Base-by-base conservation (phyloP, 2,113 vertebrate genomes). In the Solea senegalensis region DNA sequence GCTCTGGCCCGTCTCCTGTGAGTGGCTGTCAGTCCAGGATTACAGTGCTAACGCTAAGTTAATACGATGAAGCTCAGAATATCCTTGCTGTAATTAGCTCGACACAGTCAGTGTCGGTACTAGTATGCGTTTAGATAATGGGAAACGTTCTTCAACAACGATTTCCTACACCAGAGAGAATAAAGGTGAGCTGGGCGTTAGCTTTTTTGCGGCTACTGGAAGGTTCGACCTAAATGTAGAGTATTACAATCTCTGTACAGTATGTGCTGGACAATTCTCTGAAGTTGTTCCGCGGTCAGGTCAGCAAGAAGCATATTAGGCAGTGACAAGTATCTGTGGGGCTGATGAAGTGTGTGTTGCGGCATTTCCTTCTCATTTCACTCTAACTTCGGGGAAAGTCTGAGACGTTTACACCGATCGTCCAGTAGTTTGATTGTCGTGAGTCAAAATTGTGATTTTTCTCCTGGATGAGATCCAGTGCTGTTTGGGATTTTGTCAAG, bases 141-240 rank as follows among this genome's bases (percentile, higher is more conserved):
- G 84, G 46, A 76, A 65, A 72, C 61, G 51, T 75, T 71, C 54
- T 21, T 72, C 60, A 72, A 45, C 57, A 41, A 21, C 71, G 62
- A 66, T 34, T 70, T 64, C 74, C 70, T 39, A n/a, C 82, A 61
- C 13, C 73, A 55, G 78, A 66, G 45, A 75, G 54, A 41, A 57
- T 39, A 75, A 86, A 89, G 89, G 89, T 92, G 90, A 92, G 88
- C 58, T 54, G 61, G 63, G 59, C 69, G 81, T 69, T 64, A 74
- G 58, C 72, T 48, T 8, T 4, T 15, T 49, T 1, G 41, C 39
- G 15, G 45, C 34, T 21, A 40, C 5, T 26, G 7, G 14, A 11
- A 9, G 54, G n/a, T 48, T 13, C 15, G 27, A 28, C 3, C 6
- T 1, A 0, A 21, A 15, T 8, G 58, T 21, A 27, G 45, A n/a